Percentiles rank a stretch among this genome's conserved stretches.
Conservation (phyloP, 2,113 vertebrate species). For the Lanius collurio region DNA sequence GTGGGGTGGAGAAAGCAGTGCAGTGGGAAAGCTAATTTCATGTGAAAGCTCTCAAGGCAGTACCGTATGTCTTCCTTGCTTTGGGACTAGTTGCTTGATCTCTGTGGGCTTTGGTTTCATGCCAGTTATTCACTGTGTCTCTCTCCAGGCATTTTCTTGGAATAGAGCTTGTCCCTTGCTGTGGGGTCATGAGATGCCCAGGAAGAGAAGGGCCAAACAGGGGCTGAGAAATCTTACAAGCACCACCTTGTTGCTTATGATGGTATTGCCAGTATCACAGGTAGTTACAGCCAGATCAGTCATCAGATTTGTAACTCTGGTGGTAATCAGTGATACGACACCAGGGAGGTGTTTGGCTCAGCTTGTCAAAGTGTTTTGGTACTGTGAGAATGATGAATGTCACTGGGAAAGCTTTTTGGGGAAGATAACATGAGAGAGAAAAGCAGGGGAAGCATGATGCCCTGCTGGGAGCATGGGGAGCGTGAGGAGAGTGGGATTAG, state of each 20-base stretch:
- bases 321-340: not conserved
- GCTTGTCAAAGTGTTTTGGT: not conserved
- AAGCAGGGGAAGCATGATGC: not conserved
- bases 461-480: not conserved
- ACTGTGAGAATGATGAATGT: not conserved
- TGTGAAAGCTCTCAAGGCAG: not conserved
- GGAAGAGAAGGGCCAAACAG: not conserved
- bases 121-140: not conserved
- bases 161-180: not conserved
- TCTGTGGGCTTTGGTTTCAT: not conserved
- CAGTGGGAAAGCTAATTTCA: not conserved
- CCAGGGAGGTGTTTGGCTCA: not conserved
- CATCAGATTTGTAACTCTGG: not conserved
- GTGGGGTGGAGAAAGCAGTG: not conserved
- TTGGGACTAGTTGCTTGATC: not conserved
- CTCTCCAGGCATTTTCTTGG: not conserved
- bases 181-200: not conserved
- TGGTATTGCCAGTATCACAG: not conserved
- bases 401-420: not conserved
- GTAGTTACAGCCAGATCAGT: not conserved
- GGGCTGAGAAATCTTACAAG: not conserved
- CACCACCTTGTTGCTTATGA: not conserved
- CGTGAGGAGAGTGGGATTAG: not conserved
- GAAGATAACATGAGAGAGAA: not conserved
- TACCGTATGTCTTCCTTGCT: not conserved